Evolutionary conservation across 2,113 vertebrate species (phyloP).

Genomic region (Rutilus rutilus): DNA sequence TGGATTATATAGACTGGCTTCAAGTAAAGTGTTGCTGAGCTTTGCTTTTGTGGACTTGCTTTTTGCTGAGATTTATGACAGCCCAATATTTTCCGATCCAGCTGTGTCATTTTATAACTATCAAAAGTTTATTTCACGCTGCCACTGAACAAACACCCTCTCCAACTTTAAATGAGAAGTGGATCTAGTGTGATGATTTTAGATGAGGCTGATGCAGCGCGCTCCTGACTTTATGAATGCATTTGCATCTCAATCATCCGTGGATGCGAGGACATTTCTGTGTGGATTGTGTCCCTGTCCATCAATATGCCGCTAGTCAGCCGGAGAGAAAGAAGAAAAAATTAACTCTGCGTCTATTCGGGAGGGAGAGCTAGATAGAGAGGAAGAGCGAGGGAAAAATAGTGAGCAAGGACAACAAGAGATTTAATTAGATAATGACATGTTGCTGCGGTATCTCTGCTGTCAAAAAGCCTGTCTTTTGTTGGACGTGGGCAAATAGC

Average conservation of each 20-base stretch:
- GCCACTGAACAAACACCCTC: constrained; percentile 20
- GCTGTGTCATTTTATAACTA: constrained; percentile 15
- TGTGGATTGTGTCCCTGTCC: constrained; percentile 38
- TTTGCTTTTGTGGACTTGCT: neutral
- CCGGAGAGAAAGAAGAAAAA: neutral
- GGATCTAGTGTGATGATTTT: constrained; percentile 23
- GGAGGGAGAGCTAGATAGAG: constrained; percentile 14
- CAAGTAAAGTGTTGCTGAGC: neutral
- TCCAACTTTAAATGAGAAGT: constrained; percentile 27
- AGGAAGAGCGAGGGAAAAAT: neutral
- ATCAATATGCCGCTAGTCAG: constrained; percentile 27
- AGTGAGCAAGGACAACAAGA: constrained; percentile 39
- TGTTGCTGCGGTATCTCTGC: constrained; percentile 44
- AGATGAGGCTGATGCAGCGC: constrained; percentile 22
- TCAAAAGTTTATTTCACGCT: constrained; percentile 2
- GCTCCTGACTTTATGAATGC: constrained; percentile 30
- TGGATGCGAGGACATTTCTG: constrained; percentile 9
- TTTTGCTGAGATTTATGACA: constrained; percentile 21
- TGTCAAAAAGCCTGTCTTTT: constrained; percentile 32
- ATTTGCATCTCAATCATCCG: constrained; percentile 46
- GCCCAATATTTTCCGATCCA: constrained; percentile 2
- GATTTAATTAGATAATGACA: constrained; percentile 53
- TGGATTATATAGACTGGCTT: neutral
- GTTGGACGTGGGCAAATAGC: constrained; percentile 4
- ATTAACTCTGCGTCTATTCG: constrained; percentile 21